Percentiles rank a stretch among this genome's conserved stretches.
phyloP scores from a whole-genome alignment of 2,888 invertebrate species.

The Troilus luridus region DNA sequence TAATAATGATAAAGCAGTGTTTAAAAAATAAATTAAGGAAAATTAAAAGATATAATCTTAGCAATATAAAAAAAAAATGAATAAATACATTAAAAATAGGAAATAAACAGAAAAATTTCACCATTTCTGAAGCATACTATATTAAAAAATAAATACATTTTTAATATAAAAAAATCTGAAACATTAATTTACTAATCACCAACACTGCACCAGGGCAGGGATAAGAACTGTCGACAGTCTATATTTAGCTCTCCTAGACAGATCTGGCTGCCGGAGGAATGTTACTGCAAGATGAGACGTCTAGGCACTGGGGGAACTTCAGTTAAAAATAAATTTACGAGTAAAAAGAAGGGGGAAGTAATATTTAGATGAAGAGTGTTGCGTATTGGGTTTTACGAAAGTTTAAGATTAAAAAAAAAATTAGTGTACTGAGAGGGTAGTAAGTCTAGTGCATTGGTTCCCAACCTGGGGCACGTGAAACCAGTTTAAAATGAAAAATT shows the following conservation, averaged over 20 bases:
- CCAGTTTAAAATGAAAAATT: too few relatives aligned
- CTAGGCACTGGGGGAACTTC: not conserved
- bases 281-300: slow-evolving; percentile 10
- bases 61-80: too few relatives aligned
- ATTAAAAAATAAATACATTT: not conserved
- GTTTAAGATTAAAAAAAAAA: too few relatives aligned
- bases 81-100: too few relatives aligned
- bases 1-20: too few relatives aligned
- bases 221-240: not conserved
- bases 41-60: too few relatives aligned
- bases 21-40: too few relatives aligned
- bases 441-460: too few relatives aligned
- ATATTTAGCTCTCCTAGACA: not conserved
- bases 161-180: not conserved
- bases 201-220: not conserved
- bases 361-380: not conserved
- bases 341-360: not conserved
- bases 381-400: not conserved
- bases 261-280: not conserved
- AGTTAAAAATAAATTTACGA: slow-evolving; percentile 6
- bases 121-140: too few relatives aligned
- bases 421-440: too few relatives aligned
- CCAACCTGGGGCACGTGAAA: too few relatives aligned
- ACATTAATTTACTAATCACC: not conserved
- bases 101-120: too few relatives aligned